phyloP scores from a whole-genome alignment of 1,140 invertebrate genomes.

The Caenorhabditis elegans region WBcel235 BX284605.5:12587001-12587500 shows the following conservation, averaged over 20 bases:
- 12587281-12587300: conserved; percentile 34
- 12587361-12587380: conserved; percentile 64
- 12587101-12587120: neutral
- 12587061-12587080: no score
- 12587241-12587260: conserved; percentile 62
- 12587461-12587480: neutral
- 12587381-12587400: conserved; percentile 63
- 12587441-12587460: neutral
- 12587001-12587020: no score
- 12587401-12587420: conserved; percentile 49
- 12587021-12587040: no score
- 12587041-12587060: no score
- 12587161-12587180: conserved; percentile 36
- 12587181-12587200: conserved; percentile 47
- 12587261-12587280: conserved; percentile 65
- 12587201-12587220: conserved; percentile 40
- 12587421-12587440: conserved; percentile 49
- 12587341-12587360: conserved; percentile 60
- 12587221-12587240: conserved; percentile 60
- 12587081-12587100: no score
- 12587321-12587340: conserved; percentile 50
- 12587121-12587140: neutral
- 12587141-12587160: conserved; percentile 40
- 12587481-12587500: no score
- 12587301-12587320: neutral